Base-by-base conservation (phyloP, 2,888 invertebrate species). In the Drosophila helvetica region DNA sequence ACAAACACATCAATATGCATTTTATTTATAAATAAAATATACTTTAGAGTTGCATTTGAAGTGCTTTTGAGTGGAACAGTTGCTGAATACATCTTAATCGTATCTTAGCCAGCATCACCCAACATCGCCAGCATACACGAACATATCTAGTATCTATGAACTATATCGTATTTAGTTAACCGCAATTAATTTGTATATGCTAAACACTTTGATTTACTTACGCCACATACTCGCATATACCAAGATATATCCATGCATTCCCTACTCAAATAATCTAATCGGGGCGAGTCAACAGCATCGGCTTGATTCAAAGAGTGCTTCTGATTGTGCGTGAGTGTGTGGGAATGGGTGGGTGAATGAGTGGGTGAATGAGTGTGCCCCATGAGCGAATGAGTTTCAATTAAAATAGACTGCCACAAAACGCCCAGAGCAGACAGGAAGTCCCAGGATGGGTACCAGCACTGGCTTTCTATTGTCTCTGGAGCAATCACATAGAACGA, bases 331-430 rank as follows among this genome's bases (percentile, higher is more conserved):
- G 42, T 43, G 46, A 18, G 42, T 33, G 52, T 42, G 42, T 50
- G 45, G 12, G 17, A 27, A 27, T 17, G 58, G 17, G 19, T 50
- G 48, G 17, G n/a, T 59, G 66, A 47, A 22, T 25, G 48, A 25
- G 19, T 50, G 48, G 17, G n/a, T 59, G 66, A 47, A 22, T 25
- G 48, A 25, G 51, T 25, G 15, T 64, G 46, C 42, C 75, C 7
- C n/a, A n/a, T n/a, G 38, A n/a, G 70, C 68, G 79, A 80, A 67
- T 80, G 80, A 68, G 69, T 75, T 77, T 79, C 80, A 79, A 80
- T 80, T 80, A 80, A 80, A 78, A 70, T 74, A 73, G 79, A 79
- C 66, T 74, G 65, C 27, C 60, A 59, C 75, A 66, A 38, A 53
- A 38, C 38, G 38, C 38, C 38, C 15, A 38, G 38, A 7, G 38